A percentile compares a stretch with the other conserved stretches of the same genome.
phyloP scores from a whole-genome alignment of 2,888 invertebrate species.

The Congeria kusceri region DNA sequence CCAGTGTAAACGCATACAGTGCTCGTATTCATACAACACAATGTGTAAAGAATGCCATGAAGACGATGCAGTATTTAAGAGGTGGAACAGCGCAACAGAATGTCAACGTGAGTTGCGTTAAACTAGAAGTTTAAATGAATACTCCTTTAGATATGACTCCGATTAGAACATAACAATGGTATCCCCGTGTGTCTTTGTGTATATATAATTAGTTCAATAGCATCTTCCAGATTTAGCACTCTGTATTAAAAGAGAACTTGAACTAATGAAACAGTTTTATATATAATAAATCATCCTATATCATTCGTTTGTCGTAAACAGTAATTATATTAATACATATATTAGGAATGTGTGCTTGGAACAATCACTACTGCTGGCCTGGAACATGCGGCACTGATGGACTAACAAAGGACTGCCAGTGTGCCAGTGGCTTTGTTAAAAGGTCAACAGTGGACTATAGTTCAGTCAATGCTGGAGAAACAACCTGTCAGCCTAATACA shows the following conservation, averaged over 20 bases:
- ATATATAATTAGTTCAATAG: too few species aligned
- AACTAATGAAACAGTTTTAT: too few species aligned
- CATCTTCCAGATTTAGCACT: too few species aligned
- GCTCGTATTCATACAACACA: neutral
- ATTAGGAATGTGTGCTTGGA: slow-evolving; percentile 34
- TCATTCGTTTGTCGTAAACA: too few species aligned
- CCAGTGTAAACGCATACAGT: neutral
- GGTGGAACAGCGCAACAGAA: neutral
- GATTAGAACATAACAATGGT: too few species aligned
- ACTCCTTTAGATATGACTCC: too few species aligned
- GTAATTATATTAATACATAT: neutral
- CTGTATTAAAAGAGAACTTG: too few species aligned
- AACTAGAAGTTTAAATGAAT: too few species aligned
- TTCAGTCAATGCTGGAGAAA: neutral
- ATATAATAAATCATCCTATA: too few species aligned
- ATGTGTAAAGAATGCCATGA: neutral
- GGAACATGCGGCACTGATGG: slow-evolving; percentile 19
- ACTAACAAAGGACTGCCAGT: slow-evolving; percentile 16
- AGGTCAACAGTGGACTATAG: neutral
- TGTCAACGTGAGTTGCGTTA: neutral
- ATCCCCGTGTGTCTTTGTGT: too few species aligned
- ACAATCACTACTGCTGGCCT: slow-evolving; percentile 43
- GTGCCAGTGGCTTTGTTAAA: slow-evolving; percentile 10
- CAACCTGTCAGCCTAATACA: slow-evolving; percentile 28
- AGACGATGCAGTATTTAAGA: neutral